phyloP scores from a whole-genome alignment of 2,888 invertebrate species.

The Poecilobothrus nobilitatus region DNA sequence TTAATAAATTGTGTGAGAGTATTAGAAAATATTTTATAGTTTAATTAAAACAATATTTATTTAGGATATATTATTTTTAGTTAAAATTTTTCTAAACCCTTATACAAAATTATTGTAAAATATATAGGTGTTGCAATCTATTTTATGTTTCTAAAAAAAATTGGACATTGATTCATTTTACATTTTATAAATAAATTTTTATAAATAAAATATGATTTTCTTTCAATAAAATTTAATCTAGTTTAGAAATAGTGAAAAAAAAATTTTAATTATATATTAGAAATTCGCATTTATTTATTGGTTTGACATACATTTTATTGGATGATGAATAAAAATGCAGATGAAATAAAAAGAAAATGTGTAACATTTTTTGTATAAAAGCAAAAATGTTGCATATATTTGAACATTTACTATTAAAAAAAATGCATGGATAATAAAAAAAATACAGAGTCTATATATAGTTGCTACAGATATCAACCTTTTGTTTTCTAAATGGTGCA shows the following conservation, averaged over 20 bases:
- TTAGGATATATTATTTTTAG: too few relatives aligned
- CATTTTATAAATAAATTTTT: too few relatives aligned
- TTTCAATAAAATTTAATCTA: too few relatives aligned
- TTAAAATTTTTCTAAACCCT: too few relatives aligned
- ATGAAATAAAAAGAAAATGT: neutral
- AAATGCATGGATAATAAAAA: neutral
- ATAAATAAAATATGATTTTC: too few relatives aligned
- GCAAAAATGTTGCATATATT: neutral
- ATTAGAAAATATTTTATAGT: too few relatives aligned
- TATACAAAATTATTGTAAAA: too few relatives aligned
- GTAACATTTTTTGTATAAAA: neutral
- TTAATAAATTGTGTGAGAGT: neutral
- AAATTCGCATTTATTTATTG: constrained; percentile 8
- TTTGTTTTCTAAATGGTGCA: neutral
- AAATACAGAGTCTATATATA: neutral
- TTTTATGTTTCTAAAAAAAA: too few relatives aligned
- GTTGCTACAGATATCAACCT: neutral
- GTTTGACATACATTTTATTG: constrained; percentile 9
- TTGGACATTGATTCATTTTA: too few relatives aligned
- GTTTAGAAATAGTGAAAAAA: too few relatives aligned
- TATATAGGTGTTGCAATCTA: too few relatives aligned
- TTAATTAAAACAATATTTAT: too few relatives aligned
- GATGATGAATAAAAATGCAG: neutral
- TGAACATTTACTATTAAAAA: neutral
- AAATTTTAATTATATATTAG: neutral